Evolutionary conservation across 2,113 vertebrate species (phyloP).

Genomic region (Hippocampus guttulatus): DNA sequence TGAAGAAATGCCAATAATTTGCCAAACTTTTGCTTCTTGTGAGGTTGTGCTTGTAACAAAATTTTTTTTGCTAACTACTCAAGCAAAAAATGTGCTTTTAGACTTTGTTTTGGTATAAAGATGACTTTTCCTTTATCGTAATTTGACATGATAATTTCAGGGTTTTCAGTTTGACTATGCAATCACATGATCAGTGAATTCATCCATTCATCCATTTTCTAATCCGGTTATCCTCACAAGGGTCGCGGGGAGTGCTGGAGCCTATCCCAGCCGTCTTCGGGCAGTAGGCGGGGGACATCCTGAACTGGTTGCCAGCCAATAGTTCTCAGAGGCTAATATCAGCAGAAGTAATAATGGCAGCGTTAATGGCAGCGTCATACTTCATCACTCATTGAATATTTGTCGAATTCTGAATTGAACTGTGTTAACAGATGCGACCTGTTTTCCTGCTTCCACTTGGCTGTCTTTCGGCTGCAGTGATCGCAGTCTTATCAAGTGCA

Average conservation of each 20-base stretch:
- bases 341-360: background rate
- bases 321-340: background rate
- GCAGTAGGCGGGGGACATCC: too few species aligned
- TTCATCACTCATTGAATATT: background rate
- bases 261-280: too few species aligned
- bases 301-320: too few species aligned
- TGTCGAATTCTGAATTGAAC: background rate
- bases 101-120: background rate
- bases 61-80: too few species aligned
- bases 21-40: too few species aligned
- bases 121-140: background rate
- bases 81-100: too few species aligned
- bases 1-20: too few species aligned
- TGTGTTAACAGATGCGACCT: background rate
- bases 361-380: background rate
- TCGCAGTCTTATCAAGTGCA: conserved; percentile 7
- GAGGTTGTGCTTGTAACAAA: too few species aligned
- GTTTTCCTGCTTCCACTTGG: background rate
- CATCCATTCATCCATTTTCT: background rate
- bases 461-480: conserved; percentile 31
- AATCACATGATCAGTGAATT: background rate
- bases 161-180: background rate
- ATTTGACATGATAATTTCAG: background rate
- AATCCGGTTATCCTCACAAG: too few species aligned
- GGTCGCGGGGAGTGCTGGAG: too few species aligned